Evolutionary conservation across 2,888 invertebrate species (phyloP).

Genomic region (Scaptomyza caliginosa): DNA sequence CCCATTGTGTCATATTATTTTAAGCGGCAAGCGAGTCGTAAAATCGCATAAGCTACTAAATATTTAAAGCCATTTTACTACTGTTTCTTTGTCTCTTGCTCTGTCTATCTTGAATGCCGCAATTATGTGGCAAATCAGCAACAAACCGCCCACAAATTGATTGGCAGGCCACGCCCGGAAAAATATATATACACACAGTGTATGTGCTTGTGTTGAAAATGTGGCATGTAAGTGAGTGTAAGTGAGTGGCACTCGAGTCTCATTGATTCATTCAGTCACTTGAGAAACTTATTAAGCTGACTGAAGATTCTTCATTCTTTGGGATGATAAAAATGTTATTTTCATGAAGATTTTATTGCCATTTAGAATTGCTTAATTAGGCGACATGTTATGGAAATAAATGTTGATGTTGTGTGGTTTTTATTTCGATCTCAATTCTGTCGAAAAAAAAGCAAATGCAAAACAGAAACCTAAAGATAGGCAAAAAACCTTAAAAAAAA

Average conservation of each 20-base stretch:
- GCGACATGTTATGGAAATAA: slow-evolving; percentile 4
- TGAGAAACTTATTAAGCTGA: slow-evolving; percentile 37
- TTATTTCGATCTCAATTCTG: neutral
- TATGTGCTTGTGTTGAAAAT: slow-evolving; percentile 2
- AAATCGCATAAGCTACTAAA: slow-evolving; percentile 56
- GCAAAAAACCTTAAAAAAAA: no score
- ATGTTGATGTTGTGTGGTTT: neutral
- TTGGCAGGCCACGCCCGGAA: slow-evolving; percentile 15
- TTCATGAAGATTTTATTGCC: neutral
- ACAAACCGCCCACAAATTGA: slow-evolving; percentile 22
- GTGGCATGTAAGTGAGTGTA: slow-evolving; percentile 27
- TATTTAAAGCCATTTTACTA: slow-evolving; percentile 57
- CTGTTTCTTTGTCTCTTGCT: neutral
- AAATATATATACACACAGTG: neutral
- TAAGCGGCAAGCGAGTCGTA: slow-evolving; percentile 59
- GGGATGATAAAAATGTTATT: neutral
- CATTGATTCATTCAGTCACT: slow-evolving; percentile 51
- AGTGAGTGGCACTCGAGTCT: slow-evolving; percentile 31
- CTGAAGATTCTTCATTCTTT: slow-evolving; percentile 3
- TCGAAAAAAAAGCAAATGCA: neutral
- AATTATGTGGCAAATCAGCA: slow-evolving; percentile 36
- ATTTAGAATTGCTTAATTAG: slow-evolving; percentile 17
- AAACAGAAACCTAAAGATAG: no score
- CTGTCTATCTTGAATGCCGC: neutral
- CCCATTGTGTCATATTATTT: slow-evolving; percentile 47